Evolutionary conservation across 2,888 invertebrate genomes (phyloP).

Genomic region (Malthinus seriepunctatus): DNA sequence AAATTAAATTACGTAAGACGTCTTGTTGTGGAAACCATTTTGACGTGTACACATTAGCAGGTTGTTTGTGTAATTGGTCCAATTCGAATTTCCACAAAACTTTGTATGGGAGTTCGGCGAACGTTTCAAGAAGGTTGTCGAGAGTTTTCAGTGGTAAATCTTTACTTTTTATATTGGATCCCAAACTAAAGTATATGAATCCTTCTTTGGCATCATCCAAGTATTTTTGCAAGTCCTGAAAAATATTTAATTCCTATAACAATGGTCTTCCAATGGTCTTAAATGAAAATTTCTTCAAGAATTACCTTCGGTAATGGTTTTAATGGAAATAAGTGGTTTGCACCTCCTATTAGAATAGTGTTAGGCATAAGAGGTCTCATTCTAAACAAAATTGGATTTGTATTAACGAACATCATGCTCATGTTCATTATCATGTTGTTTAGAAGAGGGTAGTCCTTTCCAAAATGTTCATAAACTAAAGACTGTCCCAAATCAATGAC

Average conservation of each 20-base stretch:
- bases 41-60: neutral
- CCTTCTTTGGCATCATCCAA: neutral
- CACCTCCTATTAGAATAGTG: neutral
- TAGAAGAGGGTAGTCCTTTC: neutral
- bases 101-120: neutral
- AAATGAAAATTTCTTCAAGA: too few relatives aligned
- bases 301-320: neutral
- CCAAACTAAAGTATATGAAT: neutral
- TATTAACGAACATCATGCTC: neutral
- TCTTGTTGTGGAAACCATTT: neutral
- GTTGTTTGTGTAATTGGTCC: neutral
- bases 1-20: too few relatives aligned
- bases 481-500: neutral
- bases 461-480: neutral
- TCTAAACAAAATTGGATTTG: neutral
- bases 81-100: constrained; percentile 1
- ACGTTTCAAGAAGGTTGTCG: neutral
- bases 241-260: neutral
- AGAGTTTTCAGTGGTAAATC: neutral
- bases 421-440: neutral
- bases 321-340: neutral
- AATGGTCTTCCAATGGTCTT: too few relatives aligned
- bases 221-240: neutral
- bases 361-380: neutral
- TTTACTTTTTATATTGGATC: neutral